These are phyloP conservation scores for Dendroctonus ponderosae DNA, from an alignment of 1,140 invertebrate genomes.

Conservation along the genomic window DNA sequence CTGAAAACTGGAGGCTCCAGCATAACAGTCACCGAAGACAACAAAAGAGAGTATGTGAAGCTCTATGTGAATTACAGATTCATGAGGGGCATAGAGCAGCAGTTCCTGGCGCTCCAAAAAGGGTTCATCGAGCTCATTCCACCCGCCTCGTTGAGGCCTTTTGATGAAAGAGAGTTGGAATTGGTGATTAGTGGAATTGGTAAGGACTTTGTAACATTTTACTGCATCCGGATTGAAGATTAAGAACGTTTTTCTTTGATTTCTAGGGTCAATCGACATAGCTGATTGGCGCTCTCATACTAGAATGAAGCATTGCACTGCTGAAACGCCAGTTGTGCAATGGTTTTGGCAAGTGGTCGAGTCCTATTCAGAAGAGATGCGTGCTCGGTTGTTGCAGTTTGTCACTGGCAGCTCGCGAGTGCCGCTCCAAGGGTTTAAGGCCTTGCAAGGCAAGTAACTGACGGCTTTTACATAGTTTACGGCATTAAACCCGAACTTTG, in stretches of 20 bases:
- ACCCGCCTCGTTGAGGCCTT: slow-evolving; percentile 79
- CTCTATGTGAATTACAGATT: slow-evolving; percentile 96
- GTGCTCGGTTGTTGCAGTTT: slow-evolving; percentile 91
- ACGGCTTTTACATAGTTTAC: background rate
- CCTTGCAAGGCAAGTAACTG: slow-evolving; percentile 71
- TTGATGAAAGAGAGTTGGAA: slow-evolving; percentile 93
- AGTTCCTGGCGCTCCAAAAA: slow-evolving; percentile 93
- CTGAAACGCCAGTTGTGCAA: slow-evolving; percentile 81
- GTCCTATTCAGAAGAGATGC: slow-evolving; percentile 90
- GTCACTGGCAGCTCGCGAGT: slow-evolving; percentile 95
- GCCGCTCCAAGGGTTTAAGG: slow-evolving; percentile 93
- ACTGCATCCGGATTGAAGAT: background rate
- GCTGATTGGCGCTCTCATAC: slow-evolving; percentile 94
- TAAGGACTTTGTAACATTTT: background rate
- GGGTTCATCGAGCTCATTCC: slow-evolving; percentile 92
- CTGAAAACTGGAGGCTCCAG: slow-evolving; percentile 79
- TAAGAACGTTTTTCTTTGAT: background rate
- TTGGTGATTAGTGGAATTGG: slow-evolving; percentile 88
- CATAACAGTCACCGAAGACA: slow-evolving; percentile 86
- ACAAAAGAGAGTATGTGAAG: slow-evolving; percentile 90
- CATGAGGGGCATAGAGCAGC: slow-evolving; percentile 95
- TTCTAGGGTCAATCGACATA: slow-evolving; percentile 81
- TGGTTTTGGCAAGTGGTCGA: slow-evolving; percentile 98
- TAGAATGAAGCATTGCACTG: slow-evolving; percentile 82
- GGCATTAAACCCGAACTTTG: too few species aligned